These are phyloP conservation scores for Seira ritae DNA, from an alignment of 2,888 invertebrate genomes.

Conservation along the genomic window DNA sequence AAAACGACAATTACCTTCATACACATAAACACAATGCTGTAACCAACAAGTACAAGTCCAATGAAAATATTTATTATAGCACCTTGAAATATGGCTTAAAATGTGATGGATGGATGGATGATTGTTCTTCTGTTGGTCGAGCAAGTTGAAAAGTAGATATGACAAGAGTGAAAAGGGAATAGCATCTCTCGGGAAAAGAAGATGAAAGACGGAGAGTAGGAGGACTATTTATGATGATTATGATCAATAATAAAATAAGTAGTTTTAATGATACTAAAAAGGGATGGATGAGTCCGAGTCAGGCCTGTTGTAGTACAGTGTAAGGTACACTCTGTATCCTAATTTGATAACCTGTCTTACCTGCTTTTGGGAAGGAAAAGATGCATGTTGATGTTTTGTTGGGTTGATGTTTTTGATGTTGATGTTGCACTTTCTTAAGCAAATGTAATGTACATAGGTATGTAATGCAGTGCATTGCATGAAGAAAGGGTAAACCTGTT, in stretches of 20 bases:
- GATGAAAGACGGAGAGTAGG: conserved; percentile 8
- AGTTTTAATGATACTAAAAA: background rate
- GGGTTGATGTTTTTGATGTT: no score
- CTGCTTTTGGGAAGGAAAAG: conserved; percentile 15
- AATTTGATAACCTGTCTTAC: conserved; percentile 50
- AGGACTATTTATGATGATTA: conserved; percentile 24
- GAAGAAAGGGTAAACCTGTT: conserved; percentile 4
- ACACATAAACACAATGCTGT: no score
- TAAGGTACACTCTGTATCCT: conserved; percentile 29
- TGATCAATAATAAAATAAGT: conserved; percentile 30
- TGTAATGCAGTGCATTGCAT: no score
- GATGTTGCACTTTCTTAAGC: no score
- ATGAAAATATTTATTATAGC: background rate
- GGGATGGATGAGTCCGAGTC: background rate
- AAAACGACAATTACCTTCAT: background rate
- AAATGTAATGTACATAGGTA: no score
- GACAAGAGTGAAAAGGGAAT: background rate
- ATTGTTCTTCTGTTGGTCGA: no score
- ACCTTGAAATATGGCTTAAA: background rate
- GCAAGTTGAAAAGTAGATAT: no score
- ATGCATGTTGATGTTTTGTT: no score
- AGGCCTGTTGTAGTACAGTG: background rate
- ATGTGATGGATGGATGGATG: background rate
- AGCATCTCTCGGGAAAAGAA: conserved; percentile 1
- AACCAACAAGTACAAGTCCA: no score